These are phyloP conservation scores for Uloborus diversus DNA, from an alignment of 1,140 invertebrate species.

Conservation along the genomic window DNA sequence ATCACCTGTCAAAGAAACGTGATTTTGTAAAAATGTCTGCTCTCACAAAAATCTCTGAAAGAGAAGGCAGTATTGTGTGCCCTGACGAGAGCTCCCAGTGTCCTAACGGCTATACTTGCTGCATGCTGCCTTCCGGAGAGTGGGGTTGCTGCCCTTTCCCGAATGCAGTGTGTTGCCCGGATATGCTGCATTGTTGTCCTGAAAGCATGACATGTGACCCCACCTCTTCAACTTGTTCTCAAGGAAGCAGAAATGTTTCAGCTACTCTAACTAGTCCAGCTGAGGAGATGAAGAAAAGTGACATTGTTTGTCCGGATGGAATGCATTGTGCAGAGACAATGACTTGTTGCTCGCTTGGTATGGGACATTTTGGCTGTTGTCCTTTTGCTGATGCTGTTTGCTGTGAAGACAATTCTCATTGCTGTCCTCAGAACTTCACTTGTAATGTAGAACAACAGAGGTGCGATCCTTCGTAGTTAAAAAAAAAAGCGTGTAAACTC, in stretches of 20 bases:
- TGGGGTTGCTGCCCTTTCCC: slow-evolving; percentile 66
- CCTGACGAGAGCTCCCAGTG: slow-evolving; percentile 60
- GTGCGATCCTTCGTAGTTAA: slow-evolving; percentile 24
- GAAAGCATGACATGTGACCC: slow-evolving; percentile 58
- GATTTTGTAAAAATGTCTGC: background rate
- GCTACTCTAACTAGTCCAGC: background rate
- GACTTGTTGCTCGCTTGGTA: slow-evolving; percentile 53
- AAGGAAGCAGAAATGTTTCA: slow-evolving; percentile 7
- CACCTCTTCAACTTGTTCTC: slow-evolving; percentile 14
- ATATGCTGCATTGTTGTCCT: slow-evolving; percentile 61
- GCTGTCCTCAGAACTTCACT: slow-evolving; percentile 60
- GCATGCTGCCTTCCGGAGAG: slow-evolving; percentile 60
- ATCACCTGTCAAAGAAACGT: background rate
- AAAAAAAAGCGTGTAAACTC: too few relatives aligned
- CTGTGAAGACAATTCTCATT: slow-evolving; percentile 62
- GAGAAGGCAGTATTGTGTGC: slow-evolving; percentile 10
- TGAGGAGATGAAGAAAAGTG: background rate
- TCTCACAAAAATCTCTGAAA: background rate
- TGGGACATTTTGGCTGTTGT: slow-evolving; percentile 65
- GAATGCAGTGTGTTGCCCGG: slow-evolving; percentile 62
- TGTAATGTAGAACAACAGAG: slow-evolving; percentile 58
- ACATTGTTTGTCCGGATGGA: slow-evolving; percentile 33
- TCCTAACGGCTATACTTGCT: slow-evolving; percentile 65
- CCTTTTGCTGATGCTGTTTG: slow-evolving; percentile 63
- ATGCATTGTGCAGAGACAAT: background rate